Evolutionary conservation across 2,888 invertebrate genomes (phyloP), one percentile per base, ranked within the genome.

Genomic region (Drosophila nigritarsus): DNA sequence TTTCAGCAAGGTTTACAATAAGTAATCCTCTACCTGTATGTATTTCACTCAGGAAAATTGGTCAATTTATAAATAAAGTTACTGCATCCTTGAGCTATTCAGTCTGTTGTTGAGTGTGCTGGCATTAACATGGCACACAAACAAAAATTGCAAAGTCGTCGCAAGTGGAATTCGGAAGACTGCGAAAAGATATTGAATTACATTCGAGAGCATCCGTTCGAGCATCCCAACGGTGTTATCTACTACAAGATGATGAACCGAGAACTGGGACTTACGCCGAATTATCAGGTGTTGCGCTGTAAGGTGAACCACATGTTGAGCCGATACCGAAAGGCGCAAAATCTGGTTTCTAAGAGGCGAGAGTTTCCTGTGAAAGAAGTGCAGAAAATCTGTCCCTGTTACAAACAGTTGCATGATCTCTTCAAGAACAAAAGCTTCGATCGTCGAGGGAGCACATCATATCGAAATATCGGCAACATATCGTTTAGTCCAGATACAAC

Each of bases 181-280:
- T 36, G 34, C 18, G 7, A 34, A 3, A 34, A 32, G n/a, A 54
- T 66, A 5, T 30, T 66, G 6, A 1, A 49, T 1, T 66, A 24
- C 18, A 48, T 66, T 29, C 38, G 24, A 13, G 15, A 13, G 6
- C 24, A 49, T 20, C n/a, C n/a, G 5, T 62, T 62, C 13, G 24
- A 61, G 29, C 3, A 11, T 0, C 65, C 66, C 30, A 42, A 9
- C 9, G 24, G 30, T 7, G 11, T 8, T 18, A 9, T 9, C 2
- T 69, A 59, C n/a, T 69, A 54, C 24, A 45, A 40, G n/a, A 29
- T 13, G 38, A 58, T 69, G 68, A 2, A n/a, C 2, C n/a, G 18
- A 7, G 13, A 13, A 1, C 40, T 65, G 2, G 34, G 20, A 18
- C 18, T 49, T 1, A 3, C 32, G 3, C 3, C 11, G 1, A n/a